These are phyloP conservation scores for Heliconius eleuchia DNA, from an alignment of 1,140 invertebrate species.

Conservation along the genomic window DNA sequence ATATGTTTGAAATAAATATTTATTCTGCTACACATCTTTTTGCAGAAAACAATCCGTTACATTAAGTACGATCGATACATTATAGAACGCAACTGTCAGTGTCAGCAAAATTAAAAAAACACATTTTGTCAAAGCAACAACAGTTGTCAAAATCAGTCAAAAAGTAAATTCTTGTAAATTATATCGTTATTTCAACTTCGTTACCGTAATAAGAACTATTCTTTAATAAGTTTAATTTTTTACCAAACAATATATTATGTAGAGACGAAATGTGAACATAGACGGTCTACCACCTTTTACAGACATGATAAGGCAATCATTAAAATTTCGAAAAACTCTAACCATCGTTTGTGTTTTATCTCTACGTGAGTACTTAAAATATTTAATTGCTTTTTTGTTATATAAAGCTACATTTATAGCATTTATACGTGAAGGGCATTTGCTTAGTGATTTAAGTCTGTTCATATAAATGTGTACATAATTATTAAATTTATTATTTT, in stretches of 20 bases:
- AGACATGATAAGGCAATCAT: constrained; percentile 75
- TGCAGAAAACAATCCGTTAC: too few relatives aligned
- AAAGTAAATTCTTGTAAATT: constrained; percentile 5
- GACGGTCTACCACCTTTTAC: constrained; percentile 45
- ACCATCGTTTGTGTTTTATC: constrained; percentile 58
- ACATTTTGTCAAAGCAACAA: background rate
- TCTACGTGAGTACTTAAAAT: constrained; percentile 58
- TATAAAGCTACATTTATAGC: background rate
- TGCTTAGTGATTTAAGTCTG: background rate
- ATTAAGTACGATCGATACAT: background rate
- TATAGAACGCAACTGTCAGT: constrained; percentile 8
- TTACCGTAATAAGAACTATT: background rate
- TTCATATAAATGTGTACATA: constrained; percentile 10
- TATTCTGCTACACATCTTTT: background rate
- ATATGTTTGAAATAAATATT: too few relatives aligned
- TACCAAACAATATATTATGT: background rate
- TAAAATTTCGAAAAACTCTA: constrained; percentile 73
- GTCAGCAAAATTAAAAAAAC: background rate
- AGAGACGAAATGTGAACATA: constrained; percentile 54
- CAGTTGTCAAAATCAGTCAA: constrained; percentile 23
- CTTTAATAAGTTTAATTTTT: background rate
- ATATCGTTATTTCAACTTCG: constrained; percentile 3
- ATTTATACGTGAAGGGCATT: background rate
- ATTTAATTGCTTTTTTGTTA: constrained; percentile 31
- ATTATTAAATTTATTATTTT: constrained; percentile 44